Percentiles rank a stretch among this genome's conserved stretches.
phyloP scores from a whole-genome alignment of 2,797 vertebrate genomes.

The Hapalemur alaotrensis region DNA sequence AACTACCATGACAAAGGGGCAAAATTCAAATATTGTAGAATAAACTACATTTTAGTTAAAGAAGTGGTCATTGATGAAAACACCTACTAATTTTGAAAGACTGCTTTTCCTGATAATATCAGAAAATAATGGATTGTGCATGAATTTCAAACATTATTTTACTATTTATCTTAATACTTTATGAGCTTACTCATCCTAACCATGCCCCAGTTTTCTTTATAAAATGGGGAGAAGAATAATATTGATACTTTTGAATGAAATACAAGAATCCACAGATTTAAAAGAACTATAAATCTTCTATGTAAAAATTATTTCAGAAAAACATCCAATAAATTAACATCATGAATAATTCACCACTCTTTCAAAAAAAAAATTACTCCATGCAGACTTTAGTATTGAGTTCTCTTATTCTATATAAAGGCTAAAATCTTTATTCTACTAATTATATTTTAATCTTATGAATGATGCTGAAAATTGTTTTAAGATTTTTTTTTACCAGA shows the following conservation, averaged over 20 bases:
- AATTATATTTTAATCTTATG: neutral
- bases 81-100: neutral
- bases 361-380: neutral
- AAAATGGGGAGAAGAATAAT: neutral
- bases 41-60: conserved; percentile 78
- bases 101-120: neutral
- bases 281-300: neutral
- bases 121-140: neutral
- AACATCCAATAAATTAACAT: neutral
- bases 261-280: neutral
- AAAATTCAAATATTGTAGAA: conserved; percentile 68
- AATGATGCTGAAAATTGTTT: conserved; percentile 29
- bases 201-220: neutral
- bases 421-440: conserved; percentile 7
- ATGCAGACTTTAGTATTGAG: neutral
- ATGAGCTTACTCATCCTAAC: neutral
- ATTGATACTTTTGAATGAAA: neutral
- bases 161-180: neutral
- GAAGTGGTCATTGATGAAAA: conserved; percentile 50
- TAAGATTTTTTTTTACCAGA: neutral
- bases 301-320: neutral
- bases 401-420: conserved; percentile 20
- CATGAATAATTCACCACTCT: neutral
- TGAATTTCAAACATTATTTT: neutral
- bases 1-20: conserved; percentile 60